Evolutionary conservation across 2,888 invertebrate genomes (phyloP).

Genomic region (Exocentrus adspersus): DNA sequence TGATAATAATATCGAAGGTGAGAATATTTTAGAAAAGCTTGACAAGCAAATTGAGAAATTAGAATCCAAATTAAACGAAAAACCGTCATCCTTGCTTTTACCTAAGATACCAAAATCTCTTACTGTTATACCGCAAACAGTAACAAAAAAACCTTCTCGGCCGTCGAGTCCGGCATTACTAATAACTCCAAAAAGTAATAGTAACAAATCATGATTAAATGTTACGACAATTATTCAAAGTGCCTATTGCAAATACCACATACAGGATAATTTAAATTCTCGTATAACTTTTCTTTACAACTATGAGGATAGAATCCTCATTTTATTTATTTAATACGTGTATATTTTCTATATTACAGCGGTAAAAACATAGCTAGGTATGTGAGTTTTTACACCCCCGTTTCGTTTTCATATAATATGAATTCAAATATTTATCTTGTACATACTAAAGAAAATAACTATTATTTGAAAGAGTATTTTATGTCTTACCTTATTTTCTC

Average conservation of each 20-base stretch:
- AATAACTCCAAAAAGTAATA: slow-evolving; percentile 52
- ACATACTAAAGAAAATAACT: too few relatives aligned
- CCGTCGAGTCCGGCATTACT: slow-evolving; percentile 57
- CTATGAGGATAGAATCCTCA: background rate
- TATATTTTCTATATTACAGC: background rate
- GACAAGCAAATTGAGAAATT: slow-evolving; percentile 65
- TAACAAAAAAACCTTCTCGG: slow-evolving; percentile 56
- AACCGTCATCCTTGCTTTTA: slow-evolving; percentile 66
- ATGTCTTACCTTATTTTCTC: slow-evolving; percentile 32
- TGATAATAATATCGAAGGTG: slow-evolving; percentile 43
- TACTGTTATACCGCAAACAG: slow-evolving; percentile 80
- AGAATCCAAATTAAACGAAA: slow-evolving; percentile 56
- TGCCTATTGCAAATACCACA: slow-evolving; percentile 46
- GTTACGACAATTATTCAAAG: slow-evolving; percentile 54
- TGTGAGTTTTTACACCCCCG: too few relatives aligned
- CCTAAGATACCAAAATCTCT: slow-evolving; percentile 85
- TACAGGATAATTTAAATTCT: slow-evolving; percentile 24
- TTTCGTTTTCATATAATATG: background rate
- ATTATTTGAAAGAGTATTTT: slow-evolving; percentile 19
- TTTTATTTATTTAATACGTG: background rate
- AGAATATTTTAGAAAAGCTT: slow-evolving; percentile 61
- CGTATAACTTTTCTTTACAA: background rate
- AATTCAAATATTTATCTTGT: slow-evolving; percentile 13
- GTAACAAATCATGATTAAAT: slow-evolving; percentile 56
- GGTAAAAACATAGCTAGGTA: background rate